Conservation (phyloP, 2,888 invertebrate genomes). For the Meandrusa payeni region DNA sequence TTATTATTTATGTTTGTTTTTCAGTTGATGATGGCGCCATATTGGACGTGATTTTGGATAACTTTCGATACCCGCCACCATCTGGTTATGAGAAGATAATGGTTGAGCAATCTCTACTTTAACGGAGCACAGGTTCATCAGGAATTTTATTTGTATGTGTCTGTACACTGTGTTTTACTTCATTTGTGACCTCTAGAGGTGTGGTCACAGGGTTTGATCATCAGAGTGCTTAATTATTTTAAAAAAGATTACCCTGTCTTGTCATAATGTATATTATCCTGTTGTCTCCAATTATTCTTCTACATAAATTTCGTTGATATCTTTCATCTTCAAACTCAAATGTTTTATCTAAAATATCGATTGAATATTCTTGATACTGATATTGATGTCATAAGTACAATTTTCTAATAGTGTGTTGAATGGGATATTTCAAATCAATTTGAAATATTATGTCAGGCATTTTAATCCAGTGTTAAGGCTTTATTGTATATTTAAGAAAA, state of each 20-base stretch:
- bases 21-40: conserved; percentile 98
- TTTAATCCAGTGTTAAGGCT: too few species aligned
- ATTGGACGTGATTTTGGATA: conserved; percentile 95
- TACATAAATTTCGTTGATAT: too few species aligned
- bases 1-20: too few species aligned
- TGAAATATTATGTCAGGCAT: neutral
- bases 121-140: too few species aligned
- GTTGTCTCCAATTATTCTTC: neutral
- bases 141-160: conserved; percentile 36
- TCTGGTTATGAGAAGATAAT: conserved; percentile 96
- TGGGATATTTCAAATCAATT: neutral
- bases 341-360: neutral
- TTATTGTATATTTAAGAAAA: too few species aligned
- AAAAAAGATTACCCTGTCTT: neutral
- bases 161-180: conserved; percentile 32
- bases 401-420: neutral
- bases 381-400: conserved; percentile 22
- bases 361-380: conserved; percentile 17
- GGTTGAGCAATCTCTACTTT: conserved; percentile 97
- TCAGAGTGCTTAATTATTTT: conserved; percentile 6
- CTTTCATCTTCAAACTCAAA: neutral
- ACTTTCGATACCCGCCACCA: conserved; percentile 91
- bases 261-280: neutral
- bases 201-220: conserved; percentile 14
- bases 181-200: conserved; percentile 9